Conservation (phyloP, 2,888 invertebrate species). For the Cephus pulcher region DNA sequence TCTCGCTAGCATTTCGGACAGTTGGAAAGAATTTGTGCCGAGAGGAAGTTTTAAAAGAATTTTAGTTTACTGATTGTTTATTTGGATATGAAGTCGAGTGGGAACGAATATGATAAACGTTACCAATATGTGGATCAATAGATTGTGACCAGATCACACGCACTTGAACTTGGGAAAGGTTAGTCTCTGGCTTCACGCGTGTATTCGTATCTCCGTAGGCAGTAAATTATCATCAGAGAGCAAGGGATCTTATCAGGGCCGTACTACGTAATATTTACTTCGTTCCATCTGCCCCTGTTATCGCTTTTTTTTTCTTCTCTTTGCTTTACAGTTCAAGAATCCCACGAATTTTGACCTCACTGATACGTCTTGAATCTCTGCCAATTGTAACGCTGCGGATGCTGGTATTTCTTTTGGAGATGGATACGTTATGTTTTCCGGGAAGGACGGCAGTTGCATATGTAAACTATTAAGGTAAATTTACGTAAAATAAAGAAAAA, state of each 20-base stretch:
- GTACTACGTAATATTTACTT: background rate
- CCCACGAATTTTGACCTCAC: background rate
- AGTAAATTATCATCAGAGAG: background rate
- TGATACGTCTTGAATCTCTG: conserved; percentile 4
- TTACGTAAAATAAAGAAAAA: background rate
- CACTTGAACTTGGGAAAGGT: background rate
- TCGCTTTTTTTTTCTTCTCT: conserved; percentile 23
- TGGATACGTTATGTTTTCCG: conserved; percentile 1
- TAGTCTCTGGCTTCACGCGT: background rate
- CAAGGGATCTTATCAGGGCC: background rate
- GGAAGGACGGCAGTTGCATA: background rate
- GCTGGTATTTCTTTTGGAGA: background rate
- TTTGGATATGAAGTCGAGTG: background rate
- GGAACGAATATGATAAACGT: background rate
- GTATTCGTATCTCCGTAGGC: background rate
- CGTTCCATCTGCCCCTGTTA: background rate
- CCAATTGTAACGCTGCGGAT: conserved; percentile 6
- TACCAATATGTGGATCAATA: background rate
- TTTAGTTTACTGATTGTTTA: background rate
- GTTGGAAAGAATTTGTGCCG: background rate
- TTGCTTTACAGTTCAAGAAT: background rate
- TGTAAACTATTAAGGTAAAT: background rate
- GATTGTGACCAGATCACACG: background rate
- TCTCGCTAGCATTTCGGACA: background rate
- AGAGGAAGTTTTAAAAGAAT: background rate